Base-by-base conservation (phyloP, 2,888 invertebrate species). In the Drosophila eohydei region DNA sequence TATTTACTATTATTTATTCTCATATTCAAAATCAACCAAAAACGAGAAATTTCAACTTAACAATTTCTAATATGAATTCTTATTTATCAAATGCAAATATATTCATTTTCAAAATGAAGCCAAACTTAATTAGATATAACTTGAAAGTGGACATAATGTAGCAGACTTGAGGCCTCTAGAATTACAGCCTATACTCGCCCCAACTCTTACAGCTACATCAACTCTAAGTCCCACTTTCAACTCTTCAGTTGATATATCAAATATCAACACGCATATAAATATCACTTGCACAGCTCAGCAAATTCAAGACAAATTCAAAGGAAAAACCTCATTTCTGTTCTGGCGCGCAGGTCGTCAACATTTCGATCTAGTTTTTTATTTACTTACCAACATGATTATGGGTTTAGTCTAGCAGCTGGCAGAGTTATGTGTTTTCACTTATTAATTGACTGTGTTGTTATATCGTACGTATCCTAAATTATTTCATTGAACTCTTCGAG, bases 401-500 rank as follows among this genome's bases (percentile, higher is more conserved):
- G 28, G 0, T 28, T 62, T 51, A n/a, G 26, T 36, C 28, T n/a
- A 26, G 52, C 62, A 63, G 61, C 52, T 65, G 40, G 4, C 44
- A 40, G 51, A 43, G n/a, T 38, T 26, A 4, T 54, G 43, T 36
- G 48, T 44, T 63, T 76, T 69, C 69, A 64, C 63, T 65, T 46
- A 26, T 16, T 54, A 60, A 54, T 66, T 65, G 12, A n/a, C 46
- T 40, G 50, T 52, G 46, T 9, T 63, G 4, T 56, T 77, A 51
- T 55, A 50, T 41, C 6, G 54, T n/a, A 30, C 14, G 70, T 80
- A 81, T 85, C 84, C 84, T 83, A 78, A 74, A 78, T 80, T 88
- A 75, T 81, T 65, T 69, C 66, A 71, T 86, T 81, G 75, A 88
- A 81, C 78, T 83, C 51, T 60, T 56, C 32, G 32, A 11, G n/a